These are phyloP conservation scores for Trisateles emortualis DNA, from an alignment of 2,888 invertebrate species.

Conservation along the genomic window DNA sequence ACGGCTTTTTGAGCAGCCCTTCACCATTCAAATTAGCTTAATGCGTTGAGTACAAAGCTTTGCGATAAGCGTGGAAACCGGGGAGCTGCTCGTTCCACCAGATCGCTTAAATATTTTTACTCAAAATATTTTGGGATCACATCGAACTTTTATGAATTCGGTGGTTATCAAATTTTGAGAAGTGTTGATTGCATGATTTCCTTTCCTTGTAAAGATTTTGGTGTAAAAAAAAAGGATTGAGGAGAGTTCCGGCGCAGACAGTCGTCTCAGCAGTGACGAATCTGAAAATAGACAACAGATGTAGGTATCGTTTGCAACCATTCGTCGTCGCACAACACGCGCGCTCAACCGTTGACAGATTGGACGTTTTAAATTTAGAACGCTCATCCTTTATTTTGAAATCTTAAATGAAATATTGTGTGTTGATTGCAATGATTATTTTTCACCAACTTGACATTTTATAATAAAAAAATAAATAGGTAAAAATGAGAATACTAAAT, in stretches of 20 bases:
- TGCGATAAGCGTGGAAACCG: conserved; percentile 77
- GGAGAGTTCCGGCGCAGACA: conserved; percentile 76
- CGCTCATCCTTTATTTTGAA: conserved; percentile 78
- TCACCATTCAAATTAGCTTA: conserved; percentile 86
- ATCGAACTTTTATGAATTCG: conserved; percentile 49
- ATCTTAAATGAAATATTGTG: conserved; percentile 78
- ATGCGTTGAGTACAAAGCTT: conserved; percentile 82
- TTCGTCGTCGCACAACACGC: conserved; percentile 82
- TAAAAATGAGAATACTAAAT: not conserved
- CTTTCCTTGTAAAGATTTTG: conserved; percentile 55
- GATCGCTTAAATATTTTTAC: conserved; percentile 67
- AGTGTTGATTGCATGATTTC: conserved; percentile 54
- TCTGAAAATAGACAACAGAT: conserved; percentile 84
- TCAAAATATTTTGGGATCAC: conserved; percentile 59
- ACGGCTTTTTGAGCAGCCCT: conserved; percentile 80
- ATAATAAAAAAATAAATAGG: conserved; percentile 10
- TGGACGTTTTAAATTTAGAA: conserved; percentile 83
- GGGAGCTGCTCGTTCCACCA: conserved; percentile 65
- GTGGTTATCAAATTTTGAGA: conserved; percentile 43
- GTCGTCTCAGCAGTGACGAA: conserved; percentile 73
- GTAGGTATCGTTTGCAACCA: conserved; percentile 83
- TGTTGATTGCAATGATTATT: conserved; percentile 65
- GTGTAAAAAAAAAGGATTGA: conserved; percentile 72
- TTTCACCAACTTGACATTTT: conserved; percentile 14
- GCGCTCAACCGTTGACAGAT: conserved; percentile 85